Evolutionary conservation across 2,113 vertebrate species (phyloP).

Genomic region (Setophaga kirtlandii): DNA sequence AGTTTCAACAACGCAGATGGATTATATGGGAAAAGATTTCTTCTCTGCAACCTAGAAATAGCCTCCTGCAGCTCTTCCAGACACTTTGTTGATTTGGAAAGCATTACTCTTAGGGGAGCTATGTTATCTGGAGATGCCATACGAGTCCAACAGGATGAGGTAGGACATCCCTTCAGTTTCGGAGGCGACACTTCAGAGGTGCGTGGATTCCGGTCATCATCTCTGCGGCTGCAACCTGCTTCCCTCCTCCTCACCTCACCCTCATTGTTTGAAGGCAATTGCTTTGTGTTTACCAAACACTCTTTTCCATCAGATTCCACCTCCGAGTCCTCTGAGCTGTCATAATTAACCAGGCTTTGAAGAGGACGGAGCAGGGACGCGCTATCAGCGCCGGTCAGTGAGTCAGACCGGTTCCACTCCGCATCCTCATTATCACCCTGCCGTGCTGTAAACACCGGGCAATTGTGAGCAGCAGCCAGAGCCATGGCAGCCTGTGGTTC

Average conservation of each 20-base stretch:
- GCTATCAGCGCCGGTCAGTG: neutral
- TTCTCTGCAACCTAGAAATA: constrained; percentile 81
- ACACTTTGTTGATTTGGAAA: constrained; percentile 68
- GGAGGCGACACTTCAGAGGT: neutral
- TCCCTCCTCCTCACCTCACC: neutral
- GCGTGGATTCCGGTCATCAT: neutral
- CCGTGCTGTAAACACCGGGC: neutral
- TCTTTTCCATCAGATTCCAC: constrained; percentile 52
- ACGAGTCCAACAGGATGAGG: neutral
- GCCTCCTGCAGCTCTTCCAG: constrained; percentile 80
- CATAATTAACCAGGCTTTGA: constrained; percentile 84
- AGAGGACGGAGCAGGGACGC: neutral
- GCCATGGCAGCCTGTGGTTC: neutral
- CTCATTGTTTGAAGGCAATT: neutral
- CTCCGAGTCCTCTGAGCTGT: constrained; percentile 87
- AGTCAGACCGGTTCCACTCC: neutral
- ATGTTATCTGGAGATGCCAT: neutral
- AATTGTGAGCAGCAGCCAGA: neutral
- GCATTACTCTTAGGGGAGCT: neutral
- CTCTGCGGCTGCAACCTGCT: neutral
- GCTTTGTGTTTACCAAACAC: neutral
- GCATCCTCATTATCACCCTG: neutral
- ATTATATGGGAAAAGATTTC: constrained; percentile 91
- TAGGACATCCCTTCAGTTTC: neutral
- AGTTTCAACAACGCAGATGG: constrained; percentile 86